Evolutionary conservation across 1,140 invertebrate genomes (phyloP).

Genomic region (Ladona fulva): DNA sequence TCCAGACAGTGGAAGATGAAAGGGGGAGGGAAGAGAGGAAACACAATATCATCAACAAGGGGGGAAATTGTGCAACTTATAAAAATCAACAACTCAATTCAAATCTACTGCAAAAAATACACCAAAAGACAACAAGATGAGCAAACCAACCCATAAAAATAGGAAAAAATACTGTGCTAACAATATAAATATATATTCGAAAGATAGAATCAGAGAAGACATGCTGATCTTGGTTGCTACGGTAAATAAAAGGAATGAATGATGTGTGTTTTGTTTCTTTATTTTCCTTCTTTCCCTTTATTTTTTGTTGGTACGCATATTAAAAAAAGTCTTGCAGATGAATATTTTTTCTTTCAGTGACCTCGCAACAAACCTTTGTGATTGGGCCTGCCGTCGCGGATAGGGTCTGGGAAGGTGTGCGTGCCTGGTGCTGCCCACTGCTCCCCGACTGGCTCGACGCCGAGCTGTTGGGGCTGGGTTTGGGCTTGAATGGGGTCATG

Average conservation of each 20-base stretch:
- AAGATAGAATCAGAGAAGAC: not conserved
- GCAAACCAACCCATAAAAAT: not conserved
- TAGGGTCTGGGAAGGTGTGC: conserved; percentile 38
- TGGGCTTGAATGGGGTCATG: conserved; percentile 91
- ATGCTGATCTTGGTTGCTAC: not conserved
- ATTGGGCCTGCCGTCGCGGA: conserved; percentile 70
- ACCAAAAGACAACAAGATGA: not conserved
- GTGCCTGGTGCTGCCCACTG: conserved; percentile 17
- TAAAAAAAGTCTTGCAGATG: too few species aligned
- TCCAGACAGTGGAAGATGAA: not conserved
- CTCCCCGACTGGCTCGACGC: conserved; percentile 52
- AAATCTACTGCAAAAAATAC: too few species aligned
- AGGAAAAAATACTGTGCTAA: not conserved
- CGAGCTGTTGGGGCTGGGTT: conserved; percentile 63
- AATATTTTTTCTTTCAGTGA: too few species aligned
- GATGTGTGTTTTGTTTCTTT: too few species aligned
- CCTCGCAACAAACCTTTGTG: conserved; percentile 65
- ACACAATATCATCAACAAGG: too few species aligned
- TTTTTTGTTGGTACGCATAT: too few species aligned
- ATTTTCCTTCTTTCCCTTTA: too few species aligned
- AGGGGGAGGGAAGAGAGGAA: not conserved
- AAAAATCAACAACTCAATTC: too few species aligned
- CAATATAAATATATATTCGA: not conserved
- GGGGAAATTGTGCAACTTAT: too few species aligned
- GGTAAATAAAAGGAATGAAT: too few species aligned